Percentiles rank a stretch among this genome's conserved stretches.
Evolutionary conservation across 2,113 vertebrate species (phyloP).

Genomic region (Bolborhynchus lineola): DNA sequence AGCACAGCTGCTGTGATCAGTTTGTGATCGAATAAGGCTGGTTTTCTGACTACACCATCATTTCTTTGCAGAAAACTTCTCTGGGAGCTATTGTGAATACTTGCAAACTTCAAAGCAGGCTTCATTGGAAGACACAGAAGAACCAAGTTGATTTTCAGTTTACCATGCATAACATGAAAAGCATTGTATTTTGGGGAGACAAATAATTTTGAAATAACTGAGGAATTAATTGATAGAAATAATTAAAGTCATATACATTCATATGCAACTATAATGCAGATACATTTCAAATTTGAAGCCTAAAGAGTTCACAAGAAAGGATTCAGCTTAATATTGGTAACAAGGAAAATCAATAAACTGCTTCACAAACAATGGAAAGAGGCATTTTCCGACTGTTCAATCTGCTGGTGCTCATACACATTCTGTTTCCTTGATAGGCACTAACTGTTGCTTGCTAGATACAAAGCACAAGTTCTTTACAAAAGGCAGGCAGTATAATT

Average conservation of each 20-base stretch:
- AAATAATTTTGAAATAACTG: not conserved
- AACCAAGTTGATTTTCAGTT: not conserved
- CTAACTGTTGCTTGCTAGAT: not conserved
- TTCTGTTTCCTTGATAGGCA: not conserved
- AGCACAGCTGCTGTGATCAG: conserved; percentile 64
- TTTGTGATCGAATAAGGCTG: conserved; percentile 40
- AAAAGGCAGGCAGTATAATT: not conserved
- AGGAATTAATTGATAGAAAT: not conserved
- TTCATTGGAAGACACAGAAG: not conserved
- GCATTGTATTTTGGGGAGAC: not conserved
- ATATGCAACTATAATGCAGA: not conserved
- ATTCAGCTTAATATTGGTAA: not conserved
- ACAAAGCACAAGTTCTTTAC: not conserved
- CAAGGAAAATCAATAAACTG: not conserved
- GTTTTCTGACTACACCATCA: conserved; percentile 49
- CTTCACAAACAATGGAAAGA: not conserved
- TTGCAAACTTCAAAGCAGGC: conserved; percentile 1
- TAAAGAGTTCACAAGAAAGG: not conserved
- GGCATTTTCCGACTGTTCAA: not conserved
- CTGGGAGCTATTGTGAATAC: conserved; percentile 14
- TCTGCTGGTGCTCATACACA: not conserved
- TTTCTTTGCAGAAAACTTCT: conserved; percentile 30
- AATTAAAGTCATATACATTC: not conserved
- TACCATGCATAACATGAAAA: not conserved
- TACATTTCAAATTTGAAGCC: not conserved